A percentile compares a stretch with the other conserved stretches of the same genome.
Conservation (phyloP, 1,140 invertebrate species). For the Arctopsyche grandis region DNA sequence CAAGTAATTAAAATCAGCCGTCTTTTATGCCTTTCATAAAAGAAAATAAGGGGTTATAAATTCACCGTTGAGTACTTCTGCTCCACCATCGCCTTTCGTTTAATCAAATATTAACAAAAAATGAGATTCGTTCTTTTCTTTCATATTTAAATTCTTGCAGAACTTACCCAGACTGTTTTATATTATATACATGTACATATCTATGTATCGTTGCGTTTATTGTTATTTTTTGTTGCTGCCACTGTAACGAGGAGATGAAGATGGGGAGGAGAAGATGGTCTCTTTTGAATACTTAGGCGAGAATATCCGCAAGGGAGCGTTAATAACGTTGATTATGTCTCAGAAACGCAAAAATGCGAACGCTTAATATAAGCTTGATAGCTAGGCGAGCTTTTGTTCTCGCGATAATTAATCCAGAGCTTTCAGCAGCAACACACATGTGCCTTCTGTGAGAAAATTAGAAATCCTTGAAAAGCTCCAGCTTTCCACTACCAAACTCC, state of each 20-base stretch:
- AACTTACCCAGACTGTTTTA: not conserved
- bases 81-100: not conserved
- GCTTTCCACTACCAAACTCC: not conserved
- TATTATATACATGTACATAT: not conserved
- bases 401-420: slow-evolving; percentile 18
- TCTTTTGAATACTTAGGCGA: not conserved
- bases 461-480: not conserved
- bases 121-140: not conserved
- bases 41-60: slow-evolving; percentile 25
- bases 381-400: slow-evolving; percentile 26
- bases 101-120: slow-evolving; percentile 16
- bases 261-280: not conserved
- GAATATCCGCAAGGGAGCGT: slow-evolving; percentile 24
- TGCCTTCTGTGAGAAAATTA: not conserved
- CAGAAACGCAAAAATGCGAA: slow-evolving; percentile 32
- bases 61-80: slow-evolving; percentile 4
- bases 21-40: not conserved
- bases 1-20: too few relatives aligned
- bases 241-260: too few relatives aligned
- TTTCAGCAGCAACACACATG: not conserved
- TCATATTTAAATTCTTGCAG: slow-evolving; percentile 8
- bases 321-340: slow-evolving; percentile 32
- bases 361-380: slow-evolving; percentile 31
- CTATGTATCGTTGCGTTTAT: not conserved
- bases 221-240: slow-evolving; percentile 1